phyloP scores from a whole-genome alignment of 2,888 invertebrate genomes.

The Cybosia mesomella region DNA sequence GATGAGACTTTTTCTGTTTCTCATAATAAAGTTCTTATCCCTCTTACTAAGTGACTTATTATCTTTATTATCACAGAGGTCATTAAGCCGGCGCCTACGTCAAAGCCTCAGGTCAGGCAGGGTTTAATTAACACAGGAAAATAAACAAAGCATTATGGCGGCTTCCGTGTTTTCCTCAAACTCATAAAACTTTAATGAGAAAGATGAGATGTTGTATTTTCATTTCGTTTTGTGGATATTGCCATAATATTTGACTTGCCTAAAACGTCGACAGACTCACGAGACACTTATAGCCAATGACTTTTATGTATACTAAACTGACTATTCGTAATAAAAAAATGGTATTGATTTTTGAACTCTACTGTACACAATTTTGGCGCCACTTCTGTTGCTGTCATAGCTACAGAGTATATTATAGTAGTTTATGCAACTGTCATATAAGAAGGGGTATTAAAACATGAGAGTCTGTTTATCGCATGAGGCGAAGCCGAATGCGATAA shows the following conservation, averaged over 20 bases:
- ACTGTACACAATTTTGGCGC: no score
- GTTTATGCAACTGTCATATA: no score
- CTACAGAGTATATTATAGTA: no score
- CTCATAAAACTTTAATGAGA: constrained; percentile 37
- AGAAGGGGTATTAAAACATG: no score
- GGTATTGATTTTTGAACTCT: no score
- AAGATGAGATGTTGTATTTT: constrained; percentile 21
- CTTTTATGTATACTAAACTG: no score
- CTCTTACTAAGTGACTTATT: not conserved
- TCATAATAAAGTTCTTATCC: not conserved
- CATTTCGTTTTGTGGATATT: not conserved
- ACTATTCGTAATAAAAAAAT: no score
- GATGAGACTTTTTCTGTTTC: not conserved
- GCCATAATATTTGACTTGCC: constrained; percentile 1
- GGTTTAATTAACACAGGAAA: constrained; percentile 19
- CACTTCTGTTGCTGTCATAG: no score
- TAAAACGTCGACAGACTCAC: no score
- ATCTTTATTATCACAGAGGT: not conserved
- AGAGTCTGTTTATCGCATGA: no score
- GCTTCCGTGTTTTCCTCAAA: constrained; percentile 23
- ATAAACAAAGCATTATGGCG: constrained; percentile 24
- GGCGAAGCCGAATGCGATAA: no score
- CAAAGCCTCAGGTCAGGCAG: constrained; percentile 8
- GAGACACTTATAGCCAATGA: no score
- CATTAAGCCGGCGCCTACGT: not conserved